Conservation (phyloP, 2,113 vertebrate genomes). For the Crotalus viridis region DNA sequence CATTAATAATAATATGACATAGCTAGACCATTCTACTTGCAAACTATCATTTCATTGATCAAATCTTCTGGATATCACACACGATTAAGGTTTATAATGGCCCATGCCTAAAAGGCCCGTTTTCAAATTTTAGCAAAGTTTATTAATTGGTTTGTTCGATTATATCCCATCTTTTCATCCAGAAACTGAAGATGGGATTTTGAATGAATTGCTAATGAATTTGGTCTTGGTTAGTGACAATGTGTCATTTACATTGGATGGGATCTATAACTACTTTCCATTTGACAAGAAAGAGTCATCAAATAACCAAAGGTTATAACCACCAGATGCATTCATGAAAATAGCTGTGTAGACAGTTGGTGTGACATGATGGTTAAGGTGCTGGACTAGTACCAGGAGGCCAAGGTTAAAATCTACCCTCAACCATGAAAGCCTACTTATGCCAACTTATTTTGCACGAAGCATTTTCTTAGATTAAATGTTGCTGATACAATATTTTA, state of each 20-base stretch:
- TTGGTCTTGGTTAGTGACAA: not conserved
- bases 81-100: not conserved
- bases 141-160: not conserved
- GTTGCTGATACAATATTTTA: not conserved
- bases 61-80: not conserved
- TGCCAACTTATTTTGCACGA: not conserved
- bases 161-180: not conserved
- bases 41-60: not conserved
- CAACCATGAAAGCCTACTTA: not conserved
- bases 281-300: no score
- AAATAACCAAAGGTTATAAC: not conserved
- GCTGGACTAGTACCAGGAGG: not conserved
- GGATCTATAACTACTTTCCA: not conserved
- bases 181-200: not conserved
- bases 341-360: not conserved
- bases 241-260: not conserved
- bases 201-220: not conserved
- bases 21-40: not conserved
- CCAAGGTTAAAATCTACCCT: not conserved
- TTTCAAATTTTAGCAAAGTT: not conserved
- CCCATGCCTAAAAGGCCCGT: not conserved
- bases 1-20: not conserved
- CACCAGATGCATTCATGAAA: not conserved
- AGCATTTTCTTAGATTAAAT: not conserved
- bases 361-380: not conserved